Base-by-base conservation (phyloP, 2,888 invertebrate species). In the Trissolcus japonicus region DNA sequence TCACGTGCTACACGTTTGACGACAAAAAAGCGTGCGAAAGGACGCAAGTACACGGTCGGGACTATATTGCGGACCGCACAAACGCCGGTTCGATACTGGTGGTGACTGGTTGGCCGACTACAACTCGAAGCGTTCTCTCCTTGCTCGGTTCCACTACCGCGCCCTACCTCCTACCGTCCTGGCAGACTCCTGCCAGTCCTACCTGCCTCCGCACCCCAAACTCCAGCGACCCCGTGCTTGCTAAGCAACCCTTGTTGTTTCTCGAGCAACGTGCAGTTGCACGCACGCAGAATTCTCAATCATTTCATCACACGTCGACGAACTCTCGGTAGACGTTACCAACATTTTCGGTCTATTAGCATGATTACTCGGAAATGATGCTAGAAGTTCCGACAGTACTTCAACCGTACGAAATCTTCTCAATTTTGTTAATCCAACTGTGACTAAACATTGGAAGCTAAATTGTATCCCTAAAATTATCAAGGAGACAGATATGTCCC, bases 31-130 rank as follows among this genome's bases (percentile, higher is more conserved):
- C 43, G 65, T 60, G 72, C 25, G 41, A 46, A 59, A 54, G 43
- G 41, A 29, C 6, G 17, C 17, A 41, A 4, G 9, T 17, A 25
- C 13, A 19, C 21, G 11, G 29, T 53, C 21, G 9, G 16, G 41
- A 35, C 48, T 57, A 54, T 63, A 61, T 65, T 80, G 72, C 40
- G 75, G 57, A 63, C 76, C 73, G 76, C 63, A 63, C 79, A 71
- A 74, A 81, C 83, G 89, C 88, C 87, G 86, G 87, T 89, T 89
- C 89, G 88, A 89, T 89, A 89, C 89, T 89, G 86, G 78, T 79
- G 81, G 73, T 76, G 80, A 76, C 79, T 78, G 59, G 74, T 69
- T 73, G 72, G 73, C 69, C 72, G 62, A 63, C 79, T 79, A 80
- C 66, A 77, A 54, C 76, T 80, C 67, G 79, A 79, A 78, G 79